Percentiles rank a stretch among this genome's conserved stretches.
Evolutionary conservation across 2,797 vertebrate genomes (phyloP).

Genomic region (Diplodus sargus): DNA sequence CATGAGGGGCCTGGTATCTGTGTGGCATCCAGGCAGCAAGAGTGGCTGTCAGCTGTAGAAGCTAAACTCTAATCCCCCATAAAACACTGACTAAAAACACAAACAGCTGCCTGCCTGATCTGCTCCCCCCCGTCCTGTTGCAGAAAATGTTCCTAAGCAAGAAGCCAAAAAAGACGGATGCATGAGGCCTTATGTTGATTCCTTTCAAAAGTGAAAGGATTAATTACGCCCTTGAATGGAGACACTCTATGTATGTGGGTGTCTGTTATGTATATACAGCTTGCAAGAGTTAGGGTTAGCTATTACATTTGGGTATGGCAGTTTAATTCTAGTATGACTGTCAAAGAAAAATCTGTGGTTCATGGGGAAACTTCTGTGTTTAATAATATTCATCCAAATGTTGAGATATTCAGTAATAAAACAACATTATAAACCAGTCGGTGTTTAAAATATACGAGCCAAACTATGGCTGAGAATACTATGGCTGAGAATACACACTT

Average conservation of each 20-base stretch:
- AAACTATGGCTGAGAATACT: neutral
- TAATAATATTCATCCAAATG: neutral
- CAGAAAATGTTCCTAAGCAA: slow-evolving; percentile 53
- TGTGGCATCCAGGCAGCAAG: slow-evolving; percentile 32
- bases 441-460: neutral
- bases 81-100: slow-evolving; percentile 67
- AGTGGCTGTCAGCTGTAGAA: slow-evolving; percentile 57
- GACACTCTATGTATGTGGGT: neutral
- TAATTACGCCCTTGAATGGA: neutral
- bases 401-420: neutral
- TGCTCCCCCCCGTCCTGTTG: slow-evolving; percentile 21
- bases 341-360: neutral
- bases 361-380: neutral
- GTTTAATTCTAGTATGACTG: neutral
- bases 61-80: slow-evolving; percentile 77
- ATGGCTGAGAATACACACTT: slow-evolving; percentile 9
- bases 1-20: slow-evolving; percentile 40
- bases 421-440: neutral
- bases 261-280: no score
- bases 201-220: slow-evolving; percentile 1
- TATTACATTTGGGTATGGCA: neutral
- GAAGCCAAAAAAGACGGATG: slow-evolving; percentile 31
- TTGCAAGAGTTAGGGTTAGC: neutral
- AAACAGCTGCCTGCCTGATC: slow-evolving; percentile 70
- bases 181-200: slow-evolving; percentile 12